A percentile compares a stretch with the other conserved stretches of the same genome.
These are phyloP conservation scores for Rutpela maculata DNA, from an alignment of 2,888 invertebrate genomes.

Conservation along the genomic window DNA sequence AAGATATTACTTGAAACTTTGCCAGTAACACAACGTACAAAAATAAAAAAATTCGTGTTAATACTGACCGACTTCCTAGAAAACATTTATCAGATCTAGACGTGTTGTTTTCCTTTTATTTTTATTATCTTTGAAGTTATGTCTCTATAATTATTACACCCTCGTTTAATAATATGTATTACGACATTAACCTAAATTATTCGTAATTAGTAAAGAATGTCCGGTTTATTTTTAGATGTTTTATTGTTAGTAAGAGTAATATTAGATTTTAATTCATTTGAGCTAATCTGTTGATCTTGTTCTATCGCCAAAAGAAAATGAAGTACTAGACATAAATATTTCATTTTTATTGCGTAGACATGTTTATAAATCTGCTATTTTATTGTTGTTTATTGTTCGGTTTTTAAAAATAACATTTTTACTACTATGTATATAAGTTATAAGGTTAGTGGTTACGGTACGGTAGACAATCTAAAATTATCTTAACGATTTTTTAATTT, in stretches of 20 bases:
- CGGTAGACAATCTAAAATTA: too few relatives aligned
- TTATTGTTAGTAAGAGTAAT: slow-evolving; percentile 1
- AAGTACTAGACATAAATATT: slow-evolving; percentile 14
- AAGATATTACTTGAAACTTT: slow-evolving; percentile 27
- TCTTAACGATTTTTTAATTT: too few relatives aligned
- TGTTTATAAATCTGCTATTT: slow-evolving; percentile 1
- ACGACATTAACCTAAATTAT: slow-evolving; percentile 37
- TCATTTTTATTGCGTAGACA: slow-evolving; percentile 13
- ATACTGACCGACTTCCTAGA: slow-evolving; percentile 39
- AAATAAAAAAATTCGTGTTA: slow-evolving; percentile 36
- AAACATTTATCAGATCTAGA: slow-evolving; percentile 44
- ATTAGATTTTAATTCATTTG: slow-evolving; percentile 17
- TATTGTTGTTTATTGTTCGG: background rate
- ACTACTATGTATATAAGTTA: slow-evolving; percentile 11
- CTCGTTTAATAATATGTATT: slow-evolving; percentile 36
- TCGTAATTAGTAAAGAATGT: slow-evolving; percentile 22
- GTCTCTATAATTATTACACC: slow-evolving; percentile 33
- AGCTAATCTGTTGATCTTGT: slow-evolving; percentile 5
- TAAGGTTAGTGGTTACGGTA: background rate
- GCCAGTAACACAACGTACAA: slow-evolving; percentile 17
- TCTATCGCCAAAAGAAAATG: slow-evolving; percentile 6
- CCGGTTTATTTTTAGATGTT: slow-evolving; percentile 9
- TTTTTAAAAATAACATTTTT: slow-evolving; percentile 13
- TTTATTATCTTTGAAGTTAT: slow-evolving; percentile 43
- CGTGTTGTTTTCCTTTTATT: slow-evolving; percentile 37